Percentiles rank a stretch among this genome's conserved stretches.
Evolutionary conservation across 2,888 invertebrate genomes (phyloP).

Genomic region (Metallyticus violacea): DNA sequence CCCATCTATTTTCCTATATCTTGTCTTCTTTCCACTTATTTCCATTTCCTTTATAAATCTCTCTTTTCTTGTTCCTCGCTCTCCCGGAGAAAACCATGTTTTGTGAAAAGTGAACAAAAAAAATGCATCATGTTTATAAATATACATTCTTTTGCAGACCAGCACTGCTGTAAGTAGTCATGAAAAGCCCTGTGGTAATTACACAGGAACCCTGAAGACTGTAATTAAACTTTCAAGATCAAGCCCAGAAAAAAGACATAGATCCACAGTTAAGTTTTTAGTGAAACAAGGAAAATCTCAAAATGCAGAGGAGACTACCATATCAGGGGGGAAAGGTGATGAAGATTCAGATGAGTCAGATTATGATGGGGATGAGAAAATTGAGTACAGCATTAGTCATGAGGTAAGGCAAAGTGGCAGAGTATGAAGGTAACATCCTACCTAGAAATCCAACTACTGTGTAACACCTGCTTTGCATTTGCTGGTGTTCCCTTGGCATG

Average conservation of each 20-base stretch:
- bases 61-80: no score
- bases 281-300: conserved; percentile 9
- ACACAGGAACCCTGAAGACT: conserved; percentile 79
- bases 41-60: no score
- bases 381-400: conserved; percentile 55
- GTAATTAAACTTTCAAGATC: conserved; percentile 69
- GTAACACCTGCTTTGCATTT: not conserved
- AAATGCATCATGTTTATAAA: not conserved
- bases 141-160: not conserved
- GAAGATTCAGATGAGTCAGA: conserved; percentile 7
- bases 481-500: not conserved
- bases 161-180: not conserved
- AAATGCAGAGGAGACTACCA: not conserved
- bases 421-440: conserved; percentile 36
- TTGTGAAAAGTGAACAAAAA: not conserved
- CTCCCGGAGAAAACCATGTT: no score
- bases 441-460: not conserved
- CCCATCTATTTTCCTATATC: no score
- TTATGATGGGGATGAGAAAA: conserved; percentile 29
- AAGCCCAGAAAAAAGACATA: conserved; percentile 55
- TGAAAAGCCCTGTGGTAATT: conserved; percentile 46
- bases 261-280: not conserved
- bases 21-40: no score
- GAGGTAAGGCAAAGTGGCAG: conserved; percentile 50
- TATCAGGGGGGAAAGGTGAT: conserved; percentile 31